Evolutionary conservation across 2,113 vertebrate genomes (phyloP).

Genomic region (Ivindomyrus marchei): DNA sequence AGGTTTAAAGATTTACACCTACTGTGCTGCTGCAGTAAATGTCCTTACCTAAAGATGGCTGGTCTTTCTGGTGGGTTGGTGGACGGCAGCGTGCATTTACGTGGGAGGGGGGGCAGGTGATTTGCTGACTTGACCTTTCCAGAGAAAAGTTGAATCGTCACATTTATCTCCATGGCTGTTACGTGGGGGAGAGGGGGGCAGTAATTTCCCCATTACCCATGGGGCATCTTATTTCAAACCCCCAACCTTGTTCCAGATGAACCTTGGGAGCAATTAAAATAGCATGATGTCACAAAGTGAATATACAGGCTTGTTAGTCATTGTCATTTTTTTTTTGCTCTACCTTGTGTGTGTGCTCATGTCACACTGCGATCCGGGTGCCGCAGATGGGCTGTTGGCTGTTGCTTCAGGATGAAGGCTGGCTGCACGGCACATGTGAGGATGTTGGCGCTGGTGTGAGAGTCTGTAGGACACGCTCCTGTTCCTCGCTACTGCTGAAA

Average conservation of each 20-base stretch:
- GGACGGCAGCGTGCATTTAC: too few species aligned
- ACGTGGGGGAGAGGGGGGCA: neutral
- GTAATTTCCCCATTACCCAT: neutral
- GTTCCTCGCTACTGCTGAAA: neutral
- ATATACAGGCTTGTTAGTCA: neutral
- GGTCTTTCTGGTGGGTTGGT: neutral
- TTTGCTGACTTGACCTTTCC: neutral
- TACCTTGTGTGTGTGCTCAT: neutral
- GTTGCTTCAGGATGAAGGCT: neutral
- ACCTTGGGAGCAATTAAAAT: neutral
- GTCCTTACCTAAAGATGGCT: constrained; percentile 1
- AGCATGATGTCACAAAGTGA: neutral
- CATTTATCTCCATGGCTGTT: neutral
- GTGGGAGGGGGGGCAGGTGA: neutral
- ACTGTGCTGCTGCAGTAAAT: neutral
- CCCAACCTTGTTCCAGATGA: neutral
- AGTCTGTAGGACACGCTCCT: neutral
- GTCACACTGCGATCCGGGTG: neutral
- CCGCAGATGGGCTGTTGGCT: neutral
- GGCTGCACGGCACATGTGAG: neutral
- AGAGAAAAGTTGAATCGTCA: neutral
- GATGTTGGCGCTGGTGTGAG: neutral
- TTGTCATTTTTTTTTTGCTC: neutral
- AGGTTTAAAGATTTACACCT: constrained; percentile 6
- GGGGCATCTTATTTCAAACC: neutral